Percentiles rank a stretch among this genome's conserved stretches.
Evolutionary conservation across 2,113 vertebrate genomes (phyloP).

Genomic region (Psophia crepitans): DNA sequence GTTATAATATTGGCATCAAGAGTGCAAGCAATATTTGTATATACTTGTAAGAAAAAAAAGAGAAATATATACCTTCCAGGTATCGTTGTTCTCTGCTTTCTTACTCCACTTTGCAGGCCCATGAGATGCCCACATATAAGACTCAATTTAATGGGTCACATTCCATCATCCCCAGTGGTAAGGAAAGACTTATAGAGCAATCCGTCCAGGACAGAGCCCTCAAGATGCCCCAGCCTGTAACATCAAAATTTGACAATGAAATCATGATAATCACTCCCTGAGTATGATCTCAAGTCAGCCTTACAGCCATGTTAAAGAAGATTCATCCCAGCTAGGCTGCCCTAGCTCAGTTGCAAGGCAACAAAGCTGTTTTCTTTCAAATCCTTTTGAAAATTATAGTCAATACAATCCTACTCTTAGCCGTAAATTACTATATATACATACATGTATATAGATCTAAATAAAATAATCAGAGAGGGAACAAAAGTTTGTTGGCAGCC

Average conservation of each 20-base stretch:
- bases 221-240: background rate
- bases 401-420: background rate
- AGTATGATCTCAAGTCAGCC: background rate
- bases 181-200: background rate
- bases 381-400: background rate
- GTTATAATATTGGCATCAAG: too few relatives aligned
- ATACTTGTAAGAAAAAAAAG: too few relatives aligned
- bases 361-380: background rate
- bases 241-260: background rate
- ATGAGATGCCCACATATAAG: too few relatives aligned
- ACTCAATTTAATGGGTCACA: too few relatives aligned
- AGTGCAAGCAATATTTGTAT: too few relatives aligned
- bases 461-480: slow-evolving; percentile 27
- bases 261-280: background rate
- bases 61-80: too few relatives aligned
- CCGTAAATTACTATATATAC: background rate
- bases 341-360: background rate
- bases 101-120: too few relatives aligned
- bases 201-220: background rate
- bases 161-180: background rate
- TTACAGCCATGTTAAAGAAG: background rate
- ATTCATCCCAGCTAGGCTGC: background rate
- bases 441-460: background rate
- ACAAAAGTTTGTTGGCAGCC: slow-evolving; percentile 25
- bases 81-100: too few relatives aligned